phyloP scores from a whole-genome alignment of 1,140 invertebrate species.

The Lordiphosa clarofinis region DNA sequence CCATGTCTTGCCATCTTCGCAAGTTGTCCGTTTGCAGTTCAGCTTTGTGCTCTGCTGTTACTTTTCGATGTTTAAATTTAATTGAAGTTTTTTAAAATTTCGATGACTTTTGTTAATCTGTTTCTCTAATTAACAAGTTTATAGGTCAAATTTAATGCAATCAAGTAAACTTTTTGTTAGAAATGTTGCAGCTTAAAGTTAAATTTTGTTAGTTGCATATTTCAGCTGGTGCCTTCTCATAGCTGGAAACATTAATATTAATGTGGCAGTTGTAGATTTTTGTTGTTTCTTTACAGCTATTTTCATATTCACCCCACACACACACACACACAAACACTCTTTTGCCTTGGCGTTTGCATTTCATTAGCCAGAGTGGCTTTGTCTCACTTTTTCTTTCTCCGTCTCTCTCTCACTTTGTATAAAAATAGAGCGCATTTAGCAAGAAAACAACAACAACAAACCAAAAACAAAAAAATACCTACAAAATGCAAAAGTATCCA shows the following conservation, averaged over 20 bases:
- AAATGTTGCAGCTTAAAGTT: background rate
- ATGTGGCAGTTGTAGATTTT: conserved; percentile 55
- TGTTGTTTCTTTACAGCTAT: conserved; percentile 48
- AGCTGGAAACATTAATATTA: conserved; percentile 58
- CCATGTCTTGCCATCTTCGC: no score
- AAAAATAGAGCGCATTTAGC: conserved; percentile 76
- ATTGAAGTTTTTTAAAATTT: no score
- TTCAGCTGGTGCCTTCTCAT: conserved; percentile 10
- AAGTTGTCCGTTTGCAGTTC: no score
- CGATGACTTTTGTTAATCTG: no score
- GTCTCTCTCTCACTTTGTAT: conserved; percentile 23
- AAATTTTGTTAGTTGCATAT: conserved; percentile 21
- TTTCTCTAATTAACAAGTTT: no score
- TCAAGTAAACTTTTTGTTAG: no score
- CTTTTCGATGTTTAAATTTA: no score
- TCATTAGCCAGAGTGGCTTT: conserved; percentile 76
- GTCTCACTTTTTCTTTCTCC: conserved; percentile 5
- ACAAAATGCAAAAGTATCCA: conserved; percentile 74
- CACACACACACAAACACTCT: conserved; percentile 13
- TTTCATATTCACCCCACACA: conserved; percentile 45
- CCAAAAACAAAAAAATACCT: conserved; percentile 30
- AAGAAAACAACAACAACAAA: conserved; percentile 33
- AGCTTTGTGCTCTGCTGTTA: no score
- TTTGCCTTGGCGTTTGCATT: conserved; percentile 69
- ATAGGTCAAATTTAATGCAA: no score